Conservation (phyloP, 1,140 invertebrate genomes). For the Drosophila oshimai region DNA sequence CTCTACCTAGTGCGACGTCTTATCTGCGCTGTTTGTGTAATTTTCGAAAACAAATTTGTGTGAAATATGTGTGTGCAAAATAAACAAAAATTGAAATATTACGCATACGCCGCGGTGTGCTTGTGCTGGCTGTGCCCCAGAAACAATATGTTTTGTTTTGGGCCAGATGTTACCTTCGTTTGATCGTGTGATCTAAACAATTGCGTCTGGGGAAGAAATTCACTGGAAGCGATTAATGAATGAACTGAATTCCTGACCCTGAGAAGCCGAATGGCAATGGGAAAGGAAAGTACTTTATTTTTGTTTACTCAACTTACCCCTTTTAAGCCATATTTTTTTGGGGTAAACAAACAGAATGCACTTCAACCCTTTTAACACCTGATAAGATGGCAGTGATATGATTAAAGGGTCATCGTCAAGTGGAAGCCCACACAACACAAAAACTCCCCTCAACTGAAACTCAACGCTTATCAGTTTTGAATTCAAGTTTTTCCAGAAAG, state of each 20-base stretch:
- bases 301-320: not conserved
- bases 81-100: slow-evolving; percentile 45
- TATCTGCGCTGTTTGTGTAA: slow-evolving; percentile 11
- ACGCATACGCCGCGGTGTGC: slow-evolving; percentile 29
- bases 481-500: not conserved
- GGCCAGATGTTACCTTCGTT: slow-evolving; percentile 36
- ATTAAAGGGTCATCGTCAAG: not conserved
- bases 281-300: not conserved
- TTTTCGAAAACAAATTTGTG: slow-evolving; percentile 43
- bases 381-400: no score
- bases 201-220: slow-evolving; percentile 11
- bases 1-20: not conserved
- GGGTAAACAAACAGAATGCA: not conserved
- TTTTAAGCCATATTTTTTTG: not conserved
- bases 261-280: slow-evolving; percentile 9
- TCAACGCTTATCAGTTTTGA: not conserved
- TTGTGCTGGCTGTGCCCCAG: slow-evolving; percentile 7
- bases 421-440: not conserved
- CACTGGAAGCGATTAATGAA: slow-evolving; percentile 29
- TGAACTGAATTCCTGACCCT: slow-evolving; percentile 18
- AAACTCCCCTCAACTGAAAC: slow-evolving; percentile 3
- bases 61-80: slow-evolving; percentile 39
- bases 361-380: slow-evolving; percentile 3
- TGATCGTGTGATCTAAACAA: slow-evolving; percentile 34
- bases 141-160: slow-evolving; percentile 17